Conservation (phyloP, 2,888 invertebrate species). For the Diarsia brunnea region DNA sequence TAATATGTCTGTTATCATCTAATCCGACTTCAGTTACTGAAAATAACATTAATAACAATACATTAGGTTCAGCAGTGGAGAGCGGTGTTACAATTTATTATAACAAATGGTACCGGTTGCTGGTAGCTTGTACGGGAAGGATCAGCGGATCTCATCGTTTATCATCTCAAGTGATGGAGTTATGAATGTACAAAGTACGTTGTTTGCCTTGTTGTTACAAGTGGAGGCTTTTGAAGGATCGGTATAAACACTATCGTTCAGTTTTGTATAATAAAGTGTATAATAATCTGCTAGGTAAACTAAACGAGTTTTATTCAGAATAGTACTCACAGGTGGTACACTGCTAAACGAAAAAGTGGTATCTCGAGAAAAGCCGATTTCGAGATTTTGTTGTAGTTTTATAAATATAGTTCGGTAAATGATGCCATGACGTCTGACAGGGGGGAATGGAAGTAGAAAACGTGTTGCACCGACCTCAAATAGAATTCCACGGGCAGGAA, state of each 20-base stretch:
- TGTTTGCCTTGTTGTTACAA: slow-evolving; percentile 19
- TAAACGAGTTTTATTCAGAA: background rate
- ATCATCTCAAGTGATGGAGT: slow-evolving; percentile 70
- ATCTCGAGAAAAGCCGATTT: too few relatives aligned
- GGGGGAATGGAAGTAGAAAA: too few relatives aligned
- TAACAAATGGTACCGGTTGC: slow-evolving; percentile 80
- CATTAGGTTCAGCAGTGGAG: slow-evolving; percentile 61
- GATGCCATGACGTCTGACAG: too few relatives aligned
- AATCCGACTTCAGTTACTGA: slow-evolving; percentile 54
- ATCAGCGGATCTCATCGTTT: slow-evolving; percentile 77
- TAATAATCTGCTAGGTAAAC: background rate
- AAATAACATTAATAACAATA: slow-evolving; percentile 72
- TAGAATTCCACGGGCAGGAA: too few relatives aligned
- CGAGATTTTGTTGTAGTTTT: too few relatives aligned
- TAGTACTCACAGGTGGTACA: background rate
- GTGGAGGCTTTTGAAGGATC: slow-evolving; percentile 9
- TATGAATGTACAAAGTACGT: slow-evolving; percentile 51
- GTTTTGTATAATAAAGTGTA: background rate
- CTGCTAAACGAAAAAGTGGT: too few relatives aligned
- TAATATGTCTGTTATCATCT: slow-evolving; percentile 54
- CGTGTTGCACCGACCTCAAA: too few relatives aligned
- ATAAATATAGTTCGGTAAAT: too few relatives aligned
- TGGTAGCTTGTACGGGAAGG: slow-evolving; percentile 69
- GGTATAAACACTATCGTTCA: slow-evolving; percentile 1
- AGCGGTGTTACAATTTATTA: slow-evolving; percentile 77